Conservation (phyloP, 2,888 invertebrate species). For the Hemistola chrysoprasaria region DNA sequence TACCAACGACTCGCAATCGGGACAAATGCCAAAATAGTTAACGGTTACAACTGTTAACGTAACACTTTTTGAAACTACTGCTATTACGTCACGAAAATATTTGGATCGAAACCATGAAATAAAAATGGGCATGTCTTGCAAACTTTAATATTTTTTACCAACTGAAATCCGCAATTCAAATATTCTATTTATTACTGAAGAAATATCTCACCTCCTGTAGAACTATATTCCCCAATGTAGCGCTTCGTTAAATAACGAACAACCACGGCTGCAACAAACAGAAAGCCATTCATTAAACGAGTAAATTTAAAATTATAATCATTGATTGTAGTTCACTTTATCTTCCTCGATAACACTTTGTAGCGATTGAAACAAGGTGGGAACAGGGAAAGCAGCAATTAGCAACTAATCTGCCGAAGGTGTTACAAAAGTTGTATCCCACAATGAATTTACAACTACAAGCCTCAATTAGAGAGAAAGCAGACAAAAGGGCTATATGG, state of each 20-base stretch:
- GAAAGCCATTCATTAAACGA: conserved; percentile 34
- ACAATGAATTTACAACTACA: conserved; percentile 75
- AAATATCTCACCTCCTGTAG: conserved; percentile 85
- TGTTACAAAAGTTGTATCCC: conserved; percentile 74
- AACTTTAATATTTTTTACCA: too few relatives aligned
- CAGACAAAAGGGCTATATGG: conserved; percentile 53
- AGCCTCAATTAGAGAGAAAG: conserved; percentile 77
- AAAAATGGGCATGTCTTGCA: too few relatives aligned
- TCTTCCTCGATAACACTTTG: conserved; percentile 52
- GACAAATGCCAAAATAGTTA: conserved; percentile 29
- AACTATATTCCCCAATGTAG: conserved; percentile 91
- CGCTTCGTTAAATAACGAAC: conserved; percentile 89
- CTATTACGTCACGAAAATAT: conserved; percentile 2
- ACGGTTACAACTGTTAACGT: conserved; percentile 28
- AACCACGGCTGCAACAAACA: conserved; percentile 87
- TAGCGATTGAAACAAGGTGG: conserved; percentile 56
- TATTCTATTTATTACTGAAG: background rate
- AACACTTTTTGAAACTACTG: conserved; percentile 11
- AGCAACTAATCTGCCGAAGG: conserved; percentile 61
- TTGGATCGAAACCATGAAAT: background rate
- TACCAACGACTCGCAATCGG: conserved; percentile 37
- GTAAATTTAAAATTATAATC: conserved; percentile 22
- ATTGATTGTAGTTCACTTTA: conserved; percentile 45
- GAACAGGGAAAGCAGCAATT: conserved; percentile 75
- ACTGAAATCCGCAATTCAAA: too few relatives aligned